Evolutionary conservation across 2,113 vertebrate genomes (phyloP), one percentile per base, ranked within the genome.

Genomic region (Passer montanus): DNA sequence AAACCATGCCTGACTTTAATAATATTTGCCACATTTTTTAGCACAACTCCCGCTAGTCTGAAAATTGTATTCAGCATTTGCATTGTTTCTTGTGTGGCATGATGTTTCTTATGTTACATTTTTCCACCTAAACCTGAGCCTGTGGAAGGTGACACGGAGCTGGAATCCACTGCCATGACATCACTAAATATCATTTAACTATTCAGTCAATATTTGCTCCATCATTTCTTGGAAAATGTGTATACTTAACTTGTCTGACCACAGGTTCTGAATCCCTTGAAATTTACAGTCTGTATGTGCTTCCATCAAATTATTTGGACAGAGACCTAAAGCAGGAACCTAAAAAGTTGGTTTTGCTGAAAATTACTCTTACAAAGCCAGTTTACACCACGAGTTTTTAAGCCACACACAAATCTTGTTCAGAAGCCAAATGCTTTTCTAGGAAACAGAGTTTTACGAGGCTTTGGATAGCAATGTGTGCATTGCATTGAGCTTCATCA

Each of bases 171-270:
- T 96, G 52, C 37, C 26, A 23, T 67, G 53, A 33, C 84, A 94
- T 80, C 80, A 82, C 27, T 58, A 64, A 49, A 21, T 74, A 43
- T 11, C 47, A 21, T 82, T 96, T 74, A 93, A 41, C 27, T 94
- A 52, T 90, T 80, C 67, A 86, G 27, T 74, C 31, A 93, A 33
- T n/a, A 94, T 74, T 92, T 92, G 35, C 11, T 73, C 9, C 46
- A 28, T 78, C 60, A 62, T 94, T 95, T 94, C 46, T 75, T 95
- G 52, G 47, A 85, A 87, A n/a, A 84, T 83, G 9, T 39, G 77
- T 50, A 9, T 69, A 68, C 94, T 95, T 97, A 91, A 82, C 39
- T 97, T 95, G 13, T 89, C 46, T 95, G 55, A 87, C 15, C 63
- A 66, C 67, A 52, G 67, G 80, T 77, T 67, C 33, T 78, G 56